Percentiles rank a stretch among this genome's conserved stretches.
Evolutionary conservation across 2,888 invertebrate genomes (phyloP).

Genomic region (Pterostichus madidus): DNA sequence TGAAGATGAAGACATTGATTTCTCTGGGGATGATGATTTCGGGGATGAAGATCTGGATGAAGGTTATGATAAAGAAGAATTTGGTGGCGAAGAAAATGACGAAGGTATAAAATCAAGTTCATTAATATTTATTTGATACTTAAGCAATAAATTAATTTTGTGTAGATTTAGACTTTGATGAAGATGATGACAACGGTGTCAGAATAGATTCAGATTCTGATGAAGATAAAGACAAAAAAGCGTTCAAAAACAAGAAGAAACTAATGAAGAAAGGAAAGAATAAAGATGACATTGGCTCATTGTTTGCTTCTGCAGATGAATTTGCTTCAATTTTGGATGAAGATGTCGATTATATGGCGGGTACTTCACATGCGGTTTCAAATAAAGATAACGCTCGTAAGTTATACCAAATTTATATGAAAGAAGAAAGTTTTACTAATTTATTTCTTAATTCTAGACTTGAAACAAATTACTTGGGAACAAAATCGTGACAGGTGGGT

Average conservation of each 20-base stretch:
- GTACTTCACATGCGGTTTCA: slow-evolving; percentile 84
- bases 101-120: slow-evolving; percentile 69
- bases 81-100: slow-evolving; percentile 73
- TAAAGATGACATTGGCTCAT: slow-evolving; percentile 79
- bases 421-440: slow-evolving; percentile 37
- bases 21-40: slow-evolving; percentile 76
- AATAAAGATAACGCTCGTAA: slow-evolving; percentile 88
- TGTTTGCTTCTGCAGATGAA: slow-evolving; percentile 93
- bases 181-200: slow-evolving; percentile 76
- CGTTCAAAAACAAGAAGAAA: slow-evolving; percentile 68
- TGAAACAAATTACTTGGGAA: slow-evolving; percentile 91
- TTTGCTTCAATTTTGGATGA: slow-evolving; percentile 94
- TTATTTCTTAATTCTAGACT: slow-evolving; percentile 73
- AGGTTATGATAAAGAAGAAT: slow-evolving; percentile 69
- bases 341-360: slow-evolving; percentile 78
- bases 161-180: slow-evolving; percentile 71
- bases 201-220: slow-evolving; percentile 74
- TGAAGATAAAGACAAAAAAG: slow-evolving; percentile 69
- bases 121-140: no score
- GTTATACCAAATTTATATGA: slow-evolving; percentile 67
- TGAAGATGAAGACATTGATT: slow-evolving; percentile 77
- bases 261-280: slow-evolving; percentile 71
- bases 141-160: no score
- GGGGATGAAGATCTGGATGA: slow-evolving; percentile 70
- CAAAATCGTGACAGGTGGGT: slow-evolving; percentile 84